Base-by-base conservation (phyloP, 1,140 invertebrate genomes). In the Eupristina koningsbergeri region DNA sequence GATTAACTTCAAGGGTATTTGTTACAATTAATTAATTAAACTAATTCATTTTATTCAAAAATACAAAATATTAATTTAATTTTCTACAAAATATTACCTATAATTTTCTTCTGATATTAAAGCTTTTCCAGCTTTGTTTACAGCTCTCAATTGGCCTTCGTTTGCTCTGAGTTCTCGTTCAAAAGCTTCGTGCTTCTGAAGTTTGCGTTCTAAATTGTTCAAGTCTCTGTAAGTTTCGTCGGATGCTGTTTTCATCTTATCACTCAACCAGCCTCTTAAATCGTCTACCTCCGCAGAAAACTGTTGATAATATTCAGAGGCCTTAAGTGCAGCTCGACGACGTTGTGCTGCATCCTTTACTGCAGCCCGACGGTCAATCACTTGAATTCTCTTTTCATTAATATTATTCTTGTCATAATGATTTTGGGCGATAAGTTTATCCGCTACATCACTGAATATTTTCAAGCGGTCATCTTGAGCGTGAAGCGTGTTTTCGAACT, bases 141-240 rank as follows among this genome's bases (percentile, higher is more conserved):
- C 96, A 67, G 95, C 95, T 61, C 96, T 92, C 19, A 99, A 91
- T 89, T 97, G 96, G 26, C 97, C 97, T 91, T 98, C 97, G 90
- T 98, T 98, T 0, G 97, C 96, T 61, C 97, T 94, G 11, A 99
- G 91, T 90, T 99, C 99, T 31, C 98, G 94, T 89, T 99, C 98
- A 90, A 99, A 99, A 0, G 98, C 98, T 91, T 99, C 98, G 89
- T 99, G 98, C 89, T 99, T 99, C 91, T 99, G 97, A 5, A 99
- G 92, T 91, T 99, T 99, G 5, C 97, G 94, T 84, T 98, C 97
- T 61, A 99, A 92, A 89, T 99, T 99, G 61, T 95, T 96, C 29
- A 99, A 92, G 89, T 99, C 98, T 41, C 97, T 94, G 89, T 98
- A 99, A 79, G 96, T 98, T 89, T 99, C 97, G 88, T 99, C 98